Evolutionary conservation across 2,113 vertebrate species (phyloP).

Genomic region (Laticauda colubrina): DNA sequence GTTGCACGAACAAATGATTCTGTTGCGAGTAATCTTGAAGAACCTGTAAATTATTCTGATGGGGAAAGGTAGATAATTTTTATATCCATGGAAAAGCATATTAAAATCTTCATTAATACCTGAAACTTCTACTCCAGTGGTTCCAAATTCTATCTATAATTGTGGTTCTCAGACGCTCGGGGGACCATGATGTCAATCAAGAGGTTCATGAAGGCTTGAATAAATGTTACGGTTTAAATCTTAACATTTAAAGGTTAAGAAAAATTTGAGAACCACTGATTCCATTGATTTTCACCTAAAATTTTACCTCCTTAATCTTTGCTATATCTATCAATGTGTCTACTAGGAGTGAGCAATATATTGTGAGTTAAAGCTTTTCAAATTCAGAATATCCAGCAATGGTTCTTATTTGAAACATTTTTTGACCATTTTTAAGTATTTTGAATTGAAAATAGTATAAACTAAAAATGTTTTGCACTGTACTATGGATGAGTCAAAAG

Average conservation of each 20-base stretch:
- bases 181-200: too few relatives aligned
- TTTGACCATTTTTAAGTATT: not conserved
- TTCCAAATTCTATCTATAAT: not conserved
- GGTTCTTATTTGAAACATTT: not conserved
- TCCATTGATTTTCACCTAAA: constrained; percentile 9
- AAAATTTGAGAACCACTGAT: not conserved
- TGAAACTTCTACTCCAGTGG: not conserved
- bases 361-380: not conserved
- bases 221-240: not conserved
- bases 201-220: not conserved
- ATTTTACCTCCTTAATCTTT: not conserved
- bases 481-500: not conserved
- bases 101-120: not conserved
- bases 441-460: not conserved
- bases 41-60: constrained; percentile 66
- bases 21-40: constrained; percentile 68
- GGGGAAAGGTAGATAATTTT: constrained; percentile 72
- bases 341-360: not conserved
- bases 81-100: constrained; percentile 42
- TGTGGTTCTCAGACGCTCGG: not conserved
- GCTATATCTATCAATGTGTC: not conserved
- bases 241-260: not conserved
- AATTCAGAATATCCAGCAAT: not conserved
- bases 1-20: constrained; percentile 63
- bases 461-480: not conserved